These are phyloP conservation scores for Somateria mollissima DNA, from an alignment of 2,797 vertebrate species.

Conservation along the genomic window DNA sequence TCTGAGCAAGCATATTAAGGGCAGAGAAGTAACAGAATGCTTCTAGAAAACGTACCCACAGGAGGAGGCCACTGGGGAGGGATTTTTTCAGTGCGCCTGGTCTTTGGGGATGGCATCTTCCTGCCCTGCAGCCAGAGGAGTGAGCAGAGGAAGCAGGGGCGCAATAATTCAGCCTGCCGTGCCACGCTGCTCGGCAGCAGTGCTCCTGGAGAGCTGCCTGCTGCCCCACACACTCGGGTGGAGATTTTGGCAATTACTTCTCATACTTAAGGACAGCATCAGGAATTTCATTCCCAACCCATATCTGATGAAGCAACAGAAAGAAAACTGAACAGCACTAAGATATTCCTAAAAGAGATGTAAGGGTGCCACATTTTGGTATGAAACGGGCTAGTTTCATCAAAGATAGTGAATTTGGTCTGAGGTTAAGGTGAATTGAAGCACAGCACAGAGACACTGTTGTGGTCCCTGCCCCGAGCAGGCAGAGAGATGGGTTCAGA, in stretches of 20 bases:
- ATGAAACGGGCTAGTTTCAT: neutral
- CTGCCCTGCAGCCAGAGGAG: too few species aligned
- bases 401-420: neutral
- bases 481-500: neutral
- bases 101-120: neutral
- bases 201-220: neutral
- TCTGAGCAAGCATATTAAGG: neutral
- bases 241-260: neutral
- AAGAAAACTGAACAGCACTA: neutral
- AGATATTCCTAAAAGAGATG: neutral
- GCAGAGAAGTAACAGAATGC: neutral
- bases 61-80: neutral
- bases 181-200: neutral
- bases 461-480: neutral
- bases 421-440: neutral
- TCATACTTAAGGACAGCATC: neutral
- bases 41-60: neutral
- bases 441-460: rapidly evolving
- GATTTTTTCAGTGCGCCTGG: too few species aligned
- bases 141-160: neutral
- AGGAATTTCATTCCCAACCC: neutral
- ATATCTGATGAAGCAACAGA: neutral
- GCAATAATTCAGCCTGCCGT: neutral
- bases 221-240: neutral
- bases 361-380: neutral